These are phyloP conservation scores for Alectura lathami DNA, from an alignment of 2,113 vertebrate species.

Conservation along the genomic window DNA sequence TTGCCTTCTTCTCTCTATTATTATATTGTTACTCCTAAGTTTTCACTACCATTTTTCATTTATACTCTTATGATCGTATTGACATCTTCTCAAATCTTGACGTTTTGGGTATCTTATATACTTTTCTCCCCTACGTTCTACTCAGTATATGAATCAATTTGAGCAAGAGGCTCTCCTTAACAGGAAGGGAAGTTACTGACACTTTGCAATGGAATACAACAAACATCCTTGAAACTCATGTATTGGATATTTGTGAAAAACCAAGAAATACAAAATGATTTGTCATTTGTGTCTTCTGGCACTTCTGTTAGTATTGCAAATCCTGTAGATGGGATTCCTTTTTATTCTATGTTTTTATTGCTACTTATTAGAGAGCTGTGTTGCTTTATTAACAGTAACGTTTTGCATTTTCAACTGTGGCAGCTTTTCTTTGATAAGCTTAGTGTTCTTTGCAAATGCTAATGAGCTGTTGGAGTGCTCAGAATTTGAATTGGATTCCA, in stretches of 20 bases:
- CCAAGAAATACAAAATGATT: background rate
- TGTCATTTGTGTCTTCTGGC: background rate
- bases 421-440: background rate
- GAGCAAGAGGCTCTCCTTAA: background rate
- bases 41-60: background rate
- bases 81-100: background rate
- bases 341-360: background rate
- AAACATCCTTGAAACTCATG: background rate
- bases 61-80: background rate
- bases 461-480: background rate
- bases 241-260: background rate
- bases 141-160: no score
- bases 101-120: background rate
- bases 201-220: background rate
- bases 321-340: background rate
- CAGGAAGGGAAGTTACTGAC: background rate
- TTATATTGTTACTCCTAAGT: background rate
- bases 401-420: background rate
- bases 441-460: background rate
- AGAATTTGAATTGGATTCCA: background rate
- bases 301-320: background rate
- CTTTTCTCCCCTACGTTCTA: background rate
- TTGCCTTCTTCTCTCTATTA: background rate
- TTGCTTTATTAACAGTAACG: background rate
- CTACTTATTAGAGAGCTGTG: background rate